Evolutionary conservation across 2,888 invertebrate genomes (phyloP).

Genomic region (Lasioglossum zephyrum): DNA sequence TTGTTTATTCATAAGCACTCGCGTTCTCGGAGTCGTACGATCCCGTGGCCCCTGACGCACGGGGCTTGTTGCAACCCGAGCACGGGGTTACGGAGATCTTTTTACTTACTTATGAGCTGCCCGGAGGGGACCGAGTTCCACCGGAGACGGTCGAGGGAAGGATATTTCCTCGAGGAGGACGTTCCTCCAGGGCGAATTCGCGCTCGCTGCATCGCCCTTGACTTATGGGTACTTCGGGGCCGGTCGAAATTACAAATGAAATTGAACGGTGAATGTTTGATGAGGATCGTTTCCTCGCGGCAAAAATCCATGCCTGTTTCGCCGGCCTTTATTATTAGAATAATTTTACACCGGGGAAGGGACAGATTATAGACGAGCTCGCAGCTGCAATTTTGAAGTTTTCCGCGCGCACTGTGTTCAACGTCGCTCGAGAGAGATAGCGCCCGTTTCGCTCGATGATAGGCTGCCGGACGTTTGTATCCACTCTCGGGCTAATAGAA

Average conservation of each 20-base stretch:
- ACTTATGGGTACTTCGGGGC: slow-evolving; percentile 23
- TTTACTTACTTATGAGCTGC: slow-evolving; percentile 32
- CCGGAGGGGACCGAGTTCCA: neutral
- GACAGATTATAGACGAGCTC: neutral
- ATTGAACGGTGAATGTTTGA: slow-evolving; percentile 55
- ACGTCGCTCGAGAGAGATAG: neutral
- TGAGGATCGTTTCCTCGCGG: slow-evolving; percentile 17
- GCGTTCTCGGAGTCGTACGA: slow-evolving; percentile 18
- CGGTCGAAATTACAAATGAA: slow-evolving; percentile 47
- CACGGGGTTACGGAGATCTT: slow-evolving; percentile 17
- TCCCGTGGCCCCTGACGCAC: slow-evolving; percentile 19
- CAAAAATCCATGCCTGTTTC: neutral
- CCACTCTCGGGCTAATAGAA: neutral
- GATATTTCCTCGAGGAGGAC: slow-evolving; percentile 22
- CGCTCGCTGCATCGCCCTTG: neutral
- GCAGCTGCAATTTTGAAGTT: neutral
- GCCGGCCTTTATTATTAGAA: neutral
- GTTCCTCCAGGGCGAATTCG: slow-evolving; percentile 20
- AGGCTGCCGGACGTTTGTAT: neutral
- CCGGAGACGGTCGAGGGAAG: slow-evolving; percentile 17
- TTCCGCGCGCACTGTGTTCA: neutral
- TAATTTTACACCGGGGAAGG: slow-evolving; percentile 16
- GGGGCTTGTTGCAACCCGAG: neutral
- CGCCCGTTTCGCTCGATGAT: neutral
- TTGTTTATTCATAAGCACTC: slow-evolving; percentile 48